Evolutionary conservation across 2,113 vertebrate genomes (phyloP).

Genomic region (Dromas ardeola): DNA sequence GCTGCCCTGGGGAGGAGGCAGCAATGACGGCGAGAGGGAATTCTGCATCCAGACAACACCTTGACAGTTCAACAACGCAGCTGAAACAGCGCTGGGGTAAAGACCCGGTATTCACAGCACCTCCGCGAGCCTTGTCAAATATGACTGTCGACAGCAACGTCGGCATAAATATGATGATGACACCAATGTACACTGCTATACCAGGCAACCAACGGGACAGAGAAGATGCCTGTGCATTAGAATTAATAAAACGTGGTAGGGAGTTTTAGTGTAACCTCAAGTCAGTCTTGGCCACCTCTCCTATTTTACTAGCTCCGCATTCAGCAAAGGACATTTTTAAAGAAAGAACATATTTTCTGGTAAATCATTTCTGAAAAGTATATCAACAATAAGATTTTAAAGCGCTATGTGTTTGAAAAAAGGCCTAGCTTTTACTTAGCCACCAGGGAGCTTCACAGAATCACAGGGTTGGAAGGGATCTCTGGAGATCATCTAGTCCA

Average conservation of each 20-base stretch:
- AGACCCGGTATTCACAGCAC: fast-evolving
- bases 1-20: not conserved
- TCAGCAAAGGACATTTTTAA: not conserved
- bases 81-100: not conserved
- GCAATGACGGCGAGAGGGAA: not conserved
- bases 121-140: fast-evolving
- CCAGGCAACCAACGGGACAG: not conserved
- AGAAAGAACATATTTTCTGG: not conserved
- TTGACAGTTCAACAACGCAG: not conserved
- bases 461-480: too few relatives aligned
- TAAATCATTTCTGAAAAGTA: not conserved
- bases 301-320: not conserved
- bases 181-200: not conserved
- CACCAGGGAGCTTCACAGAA: not conserved
- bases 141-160: not conserved
- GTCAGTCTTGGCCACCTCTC: not conserved
- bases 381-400: not conserved
- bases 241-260: not conserved
- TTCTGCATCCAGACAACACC: not conserved
- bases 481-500: too few relatives aligned
- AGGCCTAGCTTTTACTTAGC: not conserved
- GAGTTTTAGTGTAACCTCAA: not conserved
- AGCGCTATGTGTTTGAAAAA: not conserved
- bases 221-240: not conserved
- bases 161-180: not conserved